Percentiles rank a stretch among this genome's conserved stretches.
Conservation (phyloP, 2,113 vertebrate species). For the Amphiprion ocellaris region DNA sequence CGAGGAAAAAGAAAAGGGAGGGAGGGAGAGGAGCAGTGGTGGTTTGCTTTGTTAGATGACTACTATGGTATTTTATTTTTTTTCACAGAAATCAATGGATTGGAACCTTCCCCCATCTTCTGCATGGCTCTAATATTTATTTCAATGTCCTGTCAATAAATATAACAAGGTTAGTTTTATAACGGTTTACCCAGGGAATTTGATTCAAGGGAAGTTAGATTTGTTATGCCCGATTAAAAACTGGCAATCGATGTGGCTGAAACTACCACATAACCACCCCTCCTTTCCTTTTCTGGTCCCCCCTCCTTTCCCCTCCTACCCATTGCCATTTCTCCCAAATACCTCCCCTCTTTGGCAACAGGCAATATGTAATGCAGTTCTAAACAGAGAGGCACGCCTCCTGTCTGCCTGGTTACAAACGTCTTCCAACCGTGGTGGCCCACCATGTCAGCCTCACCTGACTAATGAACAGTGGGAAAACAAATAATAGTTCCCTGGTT, state of each 20-base stretch:
- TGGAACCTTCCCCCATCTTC: conserved; percentile 88
- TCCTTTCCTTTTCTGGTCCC: background rate
- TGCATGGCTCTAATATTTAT: conserved; percentile 93
- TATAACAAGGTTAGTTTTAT: conserved; percentile 95
- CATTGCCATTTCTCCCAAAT: conserved; percentile 32
- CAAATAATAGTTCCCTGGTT: conserved; percentile 77
- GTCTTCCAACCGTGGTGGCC: conserved; percentile 68
- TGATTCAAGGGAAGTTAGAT: conserved; percentile 89
- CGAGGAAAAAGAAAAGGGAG: conserved; percentile 47
- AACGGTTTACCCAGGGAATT: conserved; percentile 89
- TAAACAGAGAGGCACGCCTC: conserved; percentile 63
- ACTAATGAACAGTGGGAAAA: conserved; percentile 81
- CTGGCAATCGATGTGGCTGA: conserved; percentile 79
- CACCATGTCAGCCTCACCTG: conserved; percentile 68
- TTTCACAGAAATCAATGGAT: conserved; percentile 91
- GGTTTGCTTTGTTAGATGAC: conserved; percentile 81
- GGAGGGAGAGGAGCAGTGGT: conserved; percentile 47
- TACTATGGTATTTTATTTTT: conserved; percentile 85
- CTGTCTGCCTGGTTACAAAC: conserved; percentile 73
- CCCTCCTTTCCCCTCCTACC: conserved; percentile 1
- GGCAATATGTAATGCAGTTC: conserved; percentile 68
- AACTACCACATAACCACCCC: conserved; percentile 57
- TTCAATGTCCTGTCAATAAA: conserved; percentile 96
- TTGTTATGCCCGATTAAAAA: conserved; percentile 90
- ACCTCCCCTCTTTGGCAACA: conserved; percentile 47